phyloP scores from a whole-genome alignment of 2,888 invertebrate genomes.

The Capitulum mitella region DNA sequence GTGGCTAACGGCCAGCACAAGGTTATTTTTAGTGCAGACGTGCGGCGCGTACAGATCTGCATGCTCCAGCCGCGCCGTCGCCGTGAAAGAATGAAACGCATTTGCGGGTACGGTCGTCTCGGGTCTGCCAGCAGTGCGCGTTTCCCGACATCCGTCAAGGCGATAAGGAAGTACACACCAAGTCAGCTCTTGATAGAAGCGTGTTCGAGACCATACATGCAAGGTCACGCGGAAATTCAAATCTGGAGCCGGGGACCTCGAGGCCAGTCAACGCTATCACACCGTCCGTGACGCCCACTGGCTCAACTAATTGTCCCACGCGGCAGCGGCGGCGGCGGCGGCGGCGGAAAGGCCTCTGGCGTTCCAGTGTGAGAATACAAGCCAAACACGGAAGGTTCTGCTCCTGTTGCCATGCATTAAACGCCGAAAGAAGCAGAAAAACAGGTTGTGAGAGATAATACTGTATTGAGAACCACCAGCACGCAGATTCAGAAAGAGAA shows the following conservation, averaged over 20 bases:
- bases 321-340: not conserved
- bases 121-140: not conserved
- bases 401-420: not conserved
- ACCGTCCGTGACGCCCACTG: not conserved
- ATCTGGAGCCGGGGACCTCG: not conserved
- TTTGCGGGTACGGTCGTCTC: not conserved
- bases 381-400: not conserved
- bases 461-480: slow-evolving; percentile 1
- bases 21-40: no score
- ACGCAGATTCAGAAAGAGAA: not conserved
- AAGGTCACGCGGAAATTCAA: not conserved
- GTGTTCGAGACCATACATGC: not conserved
- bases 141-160: not conserved
- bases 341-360: no score
- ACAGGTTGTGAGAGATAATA: not conserved
- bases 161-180: not conserved
- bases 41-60: no score
- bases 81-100: no score
- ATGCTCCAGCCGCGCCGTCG: no score
- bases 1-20: no score
- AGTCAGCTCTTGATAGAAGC: no score
- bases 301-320: not conserved
- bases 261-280: not conserved
- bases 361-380: no score
- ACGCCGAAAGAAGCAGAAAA: not conserved